Percentiles rank a stretch among this genome's conserved stretches.
phyloP scores from a whole-genome alignment of 2,113 vertebrate species.

The Clarias macrocephalus region DNA sequence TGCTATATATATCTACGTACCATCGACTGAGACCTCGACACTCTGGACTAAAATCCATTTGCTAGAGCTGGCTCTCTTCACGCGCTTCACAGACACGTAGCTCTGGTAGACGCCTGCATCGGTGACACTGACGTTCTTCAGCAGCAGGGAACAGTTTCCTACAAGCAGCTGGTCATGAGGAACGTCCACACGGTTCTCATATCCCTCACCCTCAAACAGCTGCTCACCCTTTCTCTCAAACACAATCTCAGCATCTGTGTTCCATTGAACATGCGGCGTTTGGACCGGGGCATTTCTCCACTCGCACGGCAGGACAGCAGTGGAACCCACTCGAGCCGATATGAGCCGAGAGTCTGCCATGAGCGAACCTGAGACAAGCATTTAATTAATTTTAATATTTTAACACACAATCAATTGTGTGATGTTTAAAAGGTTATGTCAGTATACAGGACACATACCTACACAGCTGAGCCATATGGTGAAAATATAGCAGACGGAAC shows the following conservation, averaged over 20 bases:
- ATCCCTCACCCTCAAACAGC: background rate
- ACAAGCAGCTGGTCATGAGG: constrained; percentile 6
- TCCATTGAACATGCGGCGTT: background rate
- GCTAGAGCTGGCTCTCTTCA: background rate
- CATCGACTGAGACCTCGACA: background rate
- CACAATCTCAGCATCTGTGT: background rate
- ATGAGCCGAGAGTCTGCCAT: background rate
- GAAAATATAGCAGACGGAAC: background rate
- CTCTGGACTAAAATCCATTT: background rate
- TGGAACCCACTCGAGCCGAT: background rate
- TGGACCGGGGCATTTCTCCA: background rate
- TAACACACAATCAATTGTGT: background rate
- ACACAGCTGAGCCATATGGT: background rate
- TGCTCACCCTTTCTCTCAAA: constrained; percentile 6
- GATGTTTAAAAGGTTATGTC: background rate
- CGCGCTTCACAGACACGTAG: background rate
- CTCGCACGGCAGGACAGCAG: background rate
- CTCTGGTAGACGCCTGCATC: background rate
- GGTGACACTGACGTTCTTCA: background rate
- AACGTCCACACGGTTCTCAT: constrained; percentile 2
- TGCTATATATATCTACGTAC: background rate
- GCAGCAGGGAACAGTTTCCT: constrained; percentile 22
- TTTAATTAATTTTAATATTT: background rate
- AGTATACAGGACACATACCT: background rate
- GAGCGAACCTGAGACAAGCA: background rate